These are phyloP conservation scores for Xiphias gladius DNA, from an alignment of 2,113 vertebrate genomes.

Conservation along the genomic window DNA sequence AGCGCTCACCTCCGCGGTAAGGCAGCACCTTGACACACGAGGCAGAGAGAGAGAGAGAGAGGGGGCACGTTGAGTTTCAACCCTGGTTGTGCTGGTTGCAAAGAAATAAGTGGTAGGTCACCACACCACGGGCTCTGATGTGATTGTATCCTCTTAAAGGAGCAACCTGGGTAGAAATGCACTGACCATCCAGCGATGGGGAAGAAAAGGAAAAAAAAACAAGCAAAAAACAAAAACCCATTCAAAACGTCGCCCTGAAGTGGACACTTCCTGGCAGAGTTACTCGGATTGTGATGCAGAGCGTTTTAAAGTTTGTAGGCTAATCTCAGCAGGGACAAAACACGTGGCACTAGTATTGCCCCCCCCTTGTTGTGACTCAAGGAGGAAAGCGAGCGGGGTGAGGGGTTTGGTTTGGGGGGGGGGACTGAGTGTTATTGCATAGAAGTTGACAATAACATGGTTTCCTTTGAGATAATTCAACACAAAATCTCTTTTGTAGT, in stretches of 20 bases:
- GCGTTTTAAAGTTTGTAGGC: neutral
- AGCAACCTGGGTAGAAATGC: neutral
- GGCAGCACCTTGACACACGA: neutral
- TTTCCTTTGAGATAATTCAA: neutral
- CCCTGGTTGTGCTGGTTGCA: accelerated
- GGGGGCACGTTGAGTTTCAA: neutral
- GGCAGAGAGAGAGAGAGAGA: no score
- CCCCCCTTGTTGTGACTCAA: conserved; percentile 1
- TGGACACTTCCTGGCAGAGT: neutral
- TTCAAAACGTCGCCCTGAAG: neutral
- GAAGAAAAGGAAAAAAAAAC: neutral
- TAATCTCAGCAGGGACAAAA: conserved; percentile 10
- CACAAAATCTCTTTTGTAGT: neutral
- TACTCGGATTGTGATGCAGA: neutral
- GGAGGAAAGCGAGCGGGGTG: neutral
- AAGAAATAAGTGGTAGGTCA: neutral
- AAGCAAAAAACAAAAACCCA: no score
- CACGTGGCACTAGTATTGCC: conserved; percentile 57
- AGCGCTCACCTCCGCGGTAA: conserved; percentile 39
- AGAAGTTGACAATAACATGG: no score
- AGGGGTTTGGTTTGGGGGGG: no score
- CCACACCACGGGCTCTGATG: neutral
- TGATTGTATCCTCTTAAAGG: neutral
- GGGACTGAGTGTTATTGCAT: neutral
- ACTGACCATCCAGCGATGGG: neutral